These are phyloP conservation scores for Lysiphlebus fabarum DNA, from an alignment of 1,140 invertebrate genomes.

Conservation along the genomic window DNA sequence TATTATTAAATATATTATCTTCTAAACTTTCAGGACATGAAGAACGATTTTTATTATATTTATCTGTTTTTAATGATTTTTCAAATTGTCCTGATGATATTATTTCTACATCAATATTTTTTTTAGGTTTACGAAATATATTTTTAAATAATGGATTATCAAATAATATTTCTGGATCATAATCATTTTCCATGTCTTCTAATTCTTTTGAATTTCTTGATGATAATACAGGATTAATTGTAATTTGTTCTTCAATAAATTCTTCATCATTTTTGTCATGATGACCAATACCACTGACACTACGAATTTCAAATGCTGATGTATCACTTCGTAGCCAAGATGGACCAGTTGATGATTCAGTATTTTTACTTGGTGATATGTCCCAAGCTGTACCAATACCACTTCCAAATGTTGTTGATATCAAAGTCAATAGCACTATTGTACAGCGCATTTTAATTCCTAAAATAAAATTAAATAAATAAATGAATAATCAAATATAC, in stretches of 20 bases:
- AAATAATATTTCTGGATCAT: constrained; percentile 12
- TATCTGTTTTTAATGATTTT: constrained; percentile 14
- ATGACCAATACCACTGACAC: constrained; percentile 35
- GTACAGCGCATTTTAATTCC: constrained; percentile 13
- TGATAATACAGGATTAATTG: too few relatives aligned
- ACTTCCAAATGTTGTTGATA: constrained; percentile 25
- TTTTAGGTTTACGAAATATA: constrained; percentile 10
- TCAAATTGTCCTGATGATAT: constrained; percentile 21
- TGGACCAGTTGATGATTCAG: constrained; percentile 28
- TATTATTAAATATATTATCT: not conserved
- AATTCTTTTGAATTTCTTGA: constrained; percentile 16
- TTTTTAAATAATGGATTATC: constrained; percentile 24
- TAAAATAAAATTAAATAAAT: constrained; percentile 16
- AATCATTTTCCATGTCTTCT: constrained; percentile 20
- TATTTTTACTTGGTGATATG: constrained; percentile 30
- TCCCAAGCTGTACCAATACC: constrained; percentile 43
- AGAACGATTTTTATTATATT: constrained; percentile 14
- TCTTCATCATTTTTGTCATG: not conserved
- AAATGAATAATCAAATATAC: too few relatives aligned
- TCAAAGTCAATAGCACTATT: constrained; percentile 23
- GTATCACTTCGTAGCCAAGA: constrained; percentile 37
- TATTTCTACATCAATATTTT: constrained; percentile 23
- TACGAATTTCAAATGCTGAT: constrained; percentile 40
- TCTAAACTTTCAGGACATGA: constrained; percentile 15
- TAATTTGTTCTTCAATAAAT: too few relatives aligned